A percentile compares a stretch with the other conserved stretches of the same genome.
phyloP scores from a whole-genome alignment of 2,113 vertebrate genomes.

The Eudyptes chrysolophus region DNA sequence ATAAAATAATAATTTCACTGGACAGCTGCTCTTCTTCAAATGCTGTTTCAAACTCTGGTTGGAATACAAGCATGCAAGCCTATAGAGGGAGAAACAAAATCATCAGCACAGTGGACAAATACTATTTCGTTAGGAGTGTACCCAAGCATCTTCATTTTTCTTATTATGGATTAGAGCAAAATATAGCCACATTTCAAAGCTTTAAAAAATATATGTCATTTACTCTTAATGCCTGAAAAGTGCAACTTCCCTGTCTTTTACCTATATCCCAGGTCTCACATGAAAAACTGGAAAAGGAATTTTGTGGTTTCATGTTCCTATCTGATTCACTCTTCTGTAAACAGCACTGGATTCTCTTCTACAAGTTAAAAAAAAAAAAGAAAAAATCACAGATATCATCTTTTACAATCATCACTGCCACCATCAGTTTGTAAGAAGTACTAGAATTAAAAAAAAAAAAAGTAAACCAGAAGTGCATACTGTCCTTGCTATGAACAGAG shows the following conservation, averaged over 20 bases:
- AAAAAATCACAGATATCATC: neutral
- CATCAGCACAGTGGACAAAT: neutral
- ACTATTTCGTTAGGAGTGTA: neutral
- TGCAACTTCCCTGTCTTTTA: neutral
- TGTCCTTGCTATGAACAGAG: neutral
- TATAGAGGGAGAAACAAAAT: constrained; percentile 37
- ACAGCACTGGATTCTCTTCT: neutral
- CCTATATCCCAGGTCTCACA: neutral
- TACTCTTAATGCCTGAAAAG: neutral
- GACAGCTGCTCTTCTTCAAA: neutral
- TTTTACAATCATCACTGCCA: neutral
- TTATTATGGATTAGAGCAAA: neutral
- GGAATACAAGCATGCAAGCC: constrained; percentile 91
- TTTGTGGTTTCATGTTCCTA: neutral
- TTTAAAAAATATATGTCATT: neutral
- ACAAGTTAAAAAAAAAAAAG: neutral
- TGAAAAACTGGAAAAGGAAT: neutral
- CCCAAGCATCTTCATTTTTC: neutral
- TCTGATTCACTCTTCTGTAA: neutral
- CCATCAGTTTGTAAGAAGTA: neutral
- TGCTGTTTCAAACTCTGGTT: constrained; percentile 74
- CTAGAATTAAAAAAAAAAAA: neutral
- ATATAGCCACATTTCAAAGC: neutral
- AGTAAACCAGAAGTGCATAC: neutral
- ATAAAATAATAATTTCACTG: constrained; percentile 77